phyloP scores from a whole-genome alignment of 2,113 vertebrate species.

The Clarias magur region DNA sequence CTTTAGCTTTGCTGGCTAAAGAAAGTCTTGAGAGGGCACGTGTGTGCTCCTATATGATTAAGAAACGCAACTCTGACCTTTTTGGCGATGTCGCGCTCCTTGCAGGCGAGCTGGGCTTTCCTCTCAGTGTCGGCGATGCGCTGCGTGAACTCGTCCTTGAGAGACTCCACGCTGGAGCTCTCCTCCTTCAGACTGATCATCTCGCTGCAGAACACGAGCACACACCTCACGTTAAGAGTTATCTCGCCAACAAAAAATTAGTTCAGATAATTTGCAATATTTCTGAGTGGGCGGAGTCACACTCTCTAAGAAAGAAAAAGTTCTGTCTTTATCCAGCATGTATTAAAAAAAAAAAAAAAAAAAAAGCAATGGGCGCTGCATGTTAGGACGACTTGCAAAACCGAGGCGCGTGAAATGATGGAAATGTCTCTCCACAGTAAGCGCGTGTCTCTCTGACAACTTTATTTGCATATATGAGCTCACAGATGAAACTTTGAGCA shows the following conservation, averaged over 20 bases:
- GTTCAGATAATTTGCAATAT: no score
- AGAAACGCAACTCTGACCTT: constrained; percentile 76
- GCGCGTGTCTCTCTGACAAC: no score
- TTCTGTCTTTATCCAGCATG: no score
- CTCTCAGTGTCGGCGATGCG: constrained; percentile 94
- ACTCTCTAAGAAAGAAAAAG: no score
- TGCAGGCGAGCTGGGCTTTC: constrained; percentile 93
- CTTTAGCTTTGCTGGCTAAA: neutral
- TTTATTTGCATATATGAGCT: no score
- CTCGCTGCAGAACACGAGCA: constrained; percentile 77
- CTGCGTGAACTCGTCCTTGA: constrained; percentile 95
- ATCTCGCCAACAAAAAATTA: neutral
- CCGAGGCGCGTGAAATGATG: no score
- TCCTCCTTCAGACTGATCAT: constrained; percentile 90
- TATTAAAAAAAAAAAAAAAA: no score
- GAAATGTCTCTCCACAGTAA: no score
- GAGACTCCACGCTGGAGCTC: constrained; percentile 86
- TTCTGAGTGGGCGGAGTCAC: no score
- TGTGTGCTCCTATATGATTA: neutral
- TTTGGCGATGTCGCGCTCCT: constrained; percentile 93
- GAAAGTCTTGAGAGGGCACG: neutral
- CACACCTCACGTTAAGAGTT: constrained; percentile 32
- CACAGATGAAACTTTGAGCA: no score
- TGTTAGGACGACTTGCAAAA: no score
- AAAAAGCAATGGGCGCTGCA: no score